phyloP scores from a whole-genome alignment of 2,797 vertebrate species.

The Megaceryle alcyon region DNA sequence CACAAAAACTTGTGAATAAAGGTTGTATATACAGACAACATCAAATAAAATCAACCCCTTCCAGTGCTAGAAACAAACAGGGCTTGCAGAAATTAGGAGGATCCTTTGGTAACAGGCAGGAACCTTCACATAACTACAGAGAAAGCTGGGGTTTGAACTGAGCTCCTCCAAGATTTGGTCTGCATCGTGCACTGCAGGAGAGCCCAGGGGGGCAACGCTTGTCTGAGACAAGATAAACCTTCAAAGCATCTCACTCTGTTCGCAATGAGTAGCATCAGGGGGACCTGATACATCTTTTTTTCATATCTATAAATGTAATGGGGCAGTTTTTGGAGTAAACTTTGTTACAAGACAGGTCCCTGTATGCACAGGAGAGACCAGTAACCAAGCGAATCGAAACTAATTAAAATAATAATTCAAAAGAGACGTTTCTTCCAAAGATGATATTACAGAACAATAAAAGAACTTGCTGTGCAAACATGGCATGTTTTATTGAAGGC shows the following conservation, averaged over 20 bases:
- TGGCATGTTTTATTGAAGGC: neutral
- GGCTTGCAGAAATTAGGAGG: neutral
- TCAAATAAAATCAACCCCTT: neutral
- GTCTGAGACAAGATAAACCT: neutral
- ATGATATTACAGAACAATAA: neutral
- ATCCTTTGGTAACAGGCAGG: neutral
- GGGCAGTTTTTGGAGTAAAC: neutral
- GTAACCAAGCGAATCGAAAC: constrained; percentile 11
- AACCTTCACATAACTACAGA: neutral
- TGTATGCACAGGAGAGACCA: neutral
- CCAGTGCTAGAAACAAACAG: neutral
- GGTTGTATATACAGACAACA: neutral
- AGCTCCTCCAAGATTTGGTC: neutral
- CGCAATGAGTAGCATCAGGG: neutral
- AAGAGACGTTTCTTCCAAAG: constrained; percentile 11
- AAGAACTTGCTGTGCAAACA: neutral
- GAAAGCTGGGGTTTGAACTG: neutral
- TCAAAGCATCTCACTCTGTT: neutral
- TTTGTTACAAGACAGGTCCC: neutral
- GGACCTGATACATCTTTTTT: neutral
- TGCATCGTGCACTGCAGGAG: no score
- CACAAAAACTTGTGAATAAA: neutral
- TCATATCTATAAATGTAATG: neutral
- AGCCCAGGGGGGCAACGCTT: rapidly evolving
- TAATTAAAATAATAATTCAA: constrained; percentile 68